Evolutionary conservation across 2,797 vertebrate species (phyloP), one percentile per base, ranked within the genome.

Genomic region (Lutjanus argentimaculatus): DNA sequence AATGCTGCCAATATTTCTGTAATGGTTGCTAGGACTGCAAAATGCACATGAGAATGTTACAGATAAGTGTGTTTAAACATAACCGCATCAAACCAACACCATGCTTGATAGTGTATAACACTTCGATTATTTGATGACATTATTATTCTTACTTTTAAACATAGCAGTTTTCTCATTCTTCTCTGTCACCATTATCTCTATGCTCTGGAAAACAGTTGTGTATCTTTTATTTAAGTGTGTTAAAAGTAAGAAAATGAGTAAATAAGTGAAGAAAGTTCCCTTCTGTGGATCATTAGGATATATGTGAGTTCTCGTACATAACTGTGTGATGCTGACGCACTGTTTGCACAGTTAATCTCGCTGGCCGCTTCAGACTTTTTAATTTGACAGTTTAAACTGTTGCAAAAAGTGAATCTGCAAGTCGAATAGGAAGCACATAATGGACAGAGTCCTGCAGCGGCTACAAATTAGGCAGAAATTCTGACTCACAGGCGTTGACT

Each of bases 401-500:
- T 48, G 42, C 40, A 68, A 17, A 66, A 65, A 58, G n/a, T 21
- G 21, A 19, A 2, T 52, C 40, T 52, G 48, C 12, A 43, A 48
- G 22, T 19, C 3, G 3, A 78, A 59, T 22, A 67, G 22, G 22
- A 77, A 52, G 55, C 6, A 1, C 36, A 53, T 40, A 30, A 67
- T 57, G 36, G 42, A 51, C 49, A 30, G 19, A 74, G 45, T 63
- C 49, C 36, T 71, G 72, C 80, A 63, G 83, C 2, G 43, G 21
- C 65, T 48, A 52, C 58, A 70, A 76, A 83, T 68, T 40, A 71
- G 67, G 13, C 74, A 6, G 14, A 45, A 56, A 67, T 2, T 83
- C 53, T 56, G 21, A n/a, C 36, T 65, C 74, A 49, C 67, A 36
- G 25, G 45, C 61, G 17, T 9, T 14, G 62, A 53, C 14, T 13